Base-by-base conservation (phyloP, 2,113 vertebrate species). In the Xiphophorus couchianus region DNA sequence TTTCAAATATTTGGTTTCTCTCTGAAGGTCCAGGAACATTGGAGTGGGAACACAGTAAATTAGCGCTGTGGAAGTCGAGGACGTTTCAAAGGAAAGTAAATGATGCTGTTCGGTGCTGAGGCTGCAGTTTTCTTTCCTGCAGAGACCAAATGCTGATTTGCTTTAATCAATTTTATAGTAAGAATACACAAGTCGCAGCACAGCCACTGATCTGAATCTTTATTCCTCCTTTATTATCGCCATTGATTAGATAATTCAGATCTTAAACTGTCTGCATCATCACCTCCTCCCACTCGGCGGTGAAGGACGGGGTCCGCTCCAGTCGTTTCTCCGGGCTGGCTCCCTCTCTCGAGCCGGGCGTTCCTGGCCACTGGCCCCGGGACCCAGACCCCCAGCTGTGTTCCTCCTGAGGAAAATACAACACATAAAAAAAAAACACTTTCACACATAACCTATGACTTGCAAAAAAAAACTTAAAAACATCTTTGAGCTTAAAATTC, bases 221-320 rank as follows among this genome's bases (percentile, higher is more conserved):
- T 31, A 17, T 17, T 72, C 11, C 58, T 60, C 27, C 29, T 33
- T 44, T 54, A 29, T 71, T 54, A 2, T 37, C 27, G 29, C 4
- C 19, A 62, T 22, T 65, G 65, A 68, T 80, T 28, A 54, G n/a
- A 29, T 79, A 66, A 1, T 62, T 35, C 17, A 13, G 31, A 13
- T 61, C 17, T 29, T 30, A 25, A 39, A 29, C 15, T 30, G 1
- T 6, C 22, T 2, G 17, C 33, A 10, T 42, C 11, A 10, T 78
- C 94, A 98, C 97, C 94, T 99, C 97, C 90, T 98, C 97, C 97
- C 97, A 99, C 89, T 99, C 97, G 0, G 97, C 97, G 1, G 97
- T 98, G 92, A 99, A 99, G 69, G 97, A 99, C 4, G 97, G 97
- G 0, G 96, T 97, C 84, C 97, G 95, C 90, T 99, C 97, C 0